These are phyloP conservation scores for Hemicentrotus pulcherrimus DNA, from an alignment of 35 echinoderm and acorn worm genomes.

Conservation along the genomic window DNA sequence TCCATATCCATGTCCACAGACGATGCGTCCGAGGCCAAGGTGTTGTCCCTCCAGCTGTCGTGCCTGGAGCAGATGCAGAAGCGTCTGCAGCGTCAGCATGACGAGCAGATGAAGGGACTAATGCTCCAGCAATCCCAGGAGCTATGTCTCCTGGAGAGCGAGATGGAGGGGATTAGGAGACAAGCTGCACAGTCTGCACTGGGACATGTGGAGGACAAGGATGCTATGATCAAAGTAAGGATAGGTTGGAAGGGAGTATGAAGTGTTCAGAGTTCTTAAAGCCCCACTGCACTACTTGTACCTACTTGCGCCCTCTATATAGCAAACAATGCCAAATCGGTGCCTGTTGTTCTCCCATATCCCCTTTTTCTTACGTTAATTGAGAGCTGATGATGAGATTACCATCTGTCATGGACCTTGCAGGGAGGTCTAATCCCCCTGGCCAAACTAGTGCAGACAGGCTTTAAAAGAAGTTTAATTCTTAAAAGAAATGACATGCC, in stretches of 20 bases:
- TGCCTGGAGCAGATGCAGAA: conserved; percentile 76
- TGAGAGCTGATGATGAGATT: no score
- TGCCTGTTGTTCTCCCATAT: no score
- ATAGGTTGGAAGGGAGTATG: background rate
- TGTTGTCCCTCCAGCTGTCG: conserved; percentile 68
- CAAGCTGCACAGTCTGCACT: conserved; percentile 40
- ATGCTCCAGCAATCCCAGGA: conserved; percentile 70
- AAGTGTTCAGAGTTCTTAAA: background rate
- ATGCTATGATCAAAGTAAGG: background rate
- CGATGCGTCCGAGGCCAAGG: conserved; percentile 52
- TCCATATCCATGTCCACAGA: background rate
- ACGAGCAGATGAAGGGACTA: conserved; percentile 72
- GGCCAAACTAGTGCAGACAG: no score
- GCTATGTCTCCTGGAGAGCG: conserved; percentile 70
- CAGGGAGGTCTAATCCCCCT: no score
- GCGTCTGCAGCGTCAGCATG: conserved; percentile 71
- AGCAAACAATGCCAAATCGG: no score
- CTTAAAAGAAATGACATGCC: no score
- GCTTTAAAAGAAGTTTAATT: no score
- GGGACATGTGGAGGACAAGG: background rate
- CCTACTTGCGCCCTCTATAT: no score
- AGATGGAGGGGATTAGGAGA: conserved; percentile 74
- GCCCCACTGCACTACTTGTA: no score
- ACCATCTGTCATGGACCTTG: no score
- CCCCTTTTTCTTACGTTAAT: no score